phyloP scores from a whole-genome alignment of 2,797 vertebrate species.

The Pempheris klunzingeri region DNA sequence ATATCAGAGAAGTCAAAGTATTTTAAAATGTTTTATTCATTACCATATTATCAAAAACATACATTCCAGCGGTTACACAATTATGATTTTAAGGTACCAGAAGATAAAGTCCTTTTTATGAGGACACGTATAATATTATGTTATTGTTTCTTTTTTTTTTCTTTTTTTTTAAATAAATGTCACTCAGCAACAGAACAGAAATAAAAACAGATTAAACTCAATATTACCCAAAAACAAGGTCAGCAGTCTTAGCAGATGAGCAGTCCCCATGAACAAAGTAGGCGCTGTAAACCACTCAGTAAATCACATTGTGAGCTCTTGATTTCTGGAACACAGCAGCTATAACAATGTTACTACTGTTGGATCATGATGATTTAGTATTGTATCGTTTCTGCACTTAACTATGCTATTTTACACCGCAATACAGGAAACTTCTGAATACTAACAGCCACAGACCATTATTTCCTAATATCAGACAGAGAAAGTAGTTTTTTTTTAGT shows the following conservation, averaged over 20 bases:
- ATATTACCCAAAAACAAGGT: constrained; percentile 45
- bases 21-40: background rate
- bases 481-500: background rate
- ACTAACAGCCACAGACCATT: too few relatives aligned
- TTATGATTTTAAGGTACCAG: background rate
- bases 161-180: background rate
- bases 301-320: background rate
- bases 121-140: background rate
- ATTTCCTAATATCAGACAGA: too few relatives aligned
- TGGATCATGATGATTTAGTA: background rate
- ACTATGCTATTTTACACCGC: background rate
- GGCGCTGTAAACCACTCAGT: background rate
- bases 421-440: background rate
- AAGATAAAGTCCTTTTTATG: too few relatives aligned
- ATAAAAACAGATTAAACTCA: background rate
- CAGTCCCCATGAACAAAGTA: constrained; percentile 35
- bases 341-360: background rate
- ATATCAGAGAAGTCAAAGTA: background rate
- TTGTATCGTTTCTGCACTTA: background rate
- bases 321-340: constrained; percentile 27
- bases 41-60: background rate
- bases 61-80: background rate
- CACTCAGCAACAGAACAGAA: background rate
- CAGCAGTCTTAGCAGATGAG: constrained; percentile 31
- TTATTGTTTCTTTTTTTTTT: background rate